A percentile compares a stretch with the other conserved stretches of the same genome.
These are phyloP conservation scores for Eupithecia vulgata DNA, from an alignment of 2,888 invertebrate species.

Conservation along the genomic window DNA sequence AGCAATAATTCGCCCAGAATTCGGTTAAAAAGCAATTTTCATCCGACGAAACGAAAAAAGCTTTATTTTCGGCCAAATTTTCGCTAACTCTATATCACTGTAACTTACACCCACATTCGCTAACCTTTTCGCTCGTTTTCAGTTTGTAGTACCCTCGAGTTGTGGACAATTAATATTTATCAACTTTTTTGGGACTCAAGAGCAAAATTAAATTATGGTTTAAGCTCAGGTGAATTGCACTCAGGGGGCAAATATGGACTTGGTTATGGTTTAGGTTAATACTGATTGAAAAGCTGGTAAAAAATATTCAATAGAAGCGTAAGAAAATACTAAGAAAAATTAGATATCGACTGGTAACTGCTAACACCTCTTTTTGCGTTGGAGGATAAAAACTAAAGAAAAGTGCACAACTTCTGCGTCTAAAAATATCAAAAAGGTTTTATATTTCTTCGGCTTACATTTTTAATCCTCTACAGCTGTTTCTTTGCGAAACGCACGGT, in stretches of 20 bases:
- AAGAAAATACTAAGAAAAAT: background rate
- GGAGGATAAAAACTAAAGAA: background rate
- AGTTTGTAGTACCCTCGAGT: background rate
- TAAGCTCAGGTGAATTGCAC: background rate
- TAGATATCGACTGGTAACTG: background rate
- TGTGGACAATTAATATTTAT: background rate
- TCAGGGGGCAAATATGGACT: background rate
- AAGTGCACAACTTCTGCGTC: background rate
- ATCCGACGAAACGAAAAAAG: constrained; percentile 25
- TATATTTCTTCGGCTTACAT: background rate
- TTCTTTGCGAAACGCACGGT: background rate
- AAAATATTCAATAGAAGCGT: background rate
- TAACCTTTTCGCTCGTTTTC: background rate
- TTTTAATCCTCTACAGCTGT: background rate
- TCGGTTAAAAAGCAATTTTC: constrained; percentile 36
- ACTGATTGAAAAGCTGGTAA: background rate
- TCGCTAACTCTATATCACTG: background rate
- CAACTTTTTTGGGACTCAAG: background rate
- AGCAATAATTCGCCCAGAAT: constrained; percentile 35
- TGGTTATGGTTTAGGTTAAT: background rate
- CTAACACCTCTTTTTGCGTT: background rate
- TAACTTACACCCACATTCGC: background rate
- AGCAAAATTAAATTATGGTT: background rate
- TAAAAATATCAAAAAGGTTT: background rate
- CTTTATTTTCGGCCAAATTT: constrained; percentile 9